Conservation (phyloP, 2,113 vertebrate species). For the Canis aureus region DNA sequence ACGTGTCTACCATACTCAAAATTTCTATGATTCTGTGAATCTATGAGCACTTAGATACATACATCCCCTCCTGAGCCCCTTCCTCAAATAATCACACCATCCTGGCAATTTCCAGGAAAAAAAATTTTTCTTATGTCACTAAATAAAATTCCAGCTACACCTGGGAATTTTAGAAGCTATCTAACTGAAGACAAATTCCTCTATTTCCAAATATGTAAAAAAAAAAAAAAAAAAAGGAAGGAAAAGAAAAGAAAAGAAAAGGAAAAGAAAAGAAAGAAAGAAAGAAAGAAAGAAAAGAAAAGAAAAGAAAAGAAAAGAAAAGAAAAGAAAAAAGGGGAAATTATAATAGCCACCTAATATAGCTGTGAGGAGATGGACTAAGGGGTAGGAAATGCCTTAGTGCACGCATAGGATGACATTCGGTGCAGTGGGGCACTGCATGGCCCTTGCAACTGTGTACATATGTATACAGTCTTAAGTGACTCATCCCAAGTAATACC, state of each 20-base stretch:
- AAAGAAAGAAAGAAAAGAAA: background rate
- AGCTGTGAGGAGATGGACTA: background rate
- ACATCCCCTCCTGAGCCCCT: rapidly evolving
- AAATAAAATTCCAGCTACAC: background rate
- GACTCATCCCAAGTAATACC: background rate
- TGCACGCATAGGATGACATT: background rate
- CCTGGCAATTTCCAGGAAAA: background rate
- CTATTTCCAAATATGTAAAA: background rate
- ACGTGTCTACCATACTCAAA: background rate
- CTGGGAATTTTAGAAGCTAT: background rate
- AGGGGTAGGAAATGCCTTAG: background rate
- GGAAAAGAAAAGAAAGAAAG: background rate
- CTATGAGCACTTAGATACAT: background rate
- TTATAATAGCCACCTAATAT: background rate
- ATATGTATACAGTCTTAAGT: background rate
- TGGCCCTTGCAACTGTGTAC: too few relatives aligned
- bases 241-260: background rate
- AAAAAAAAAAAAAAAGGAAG: too few relatives aligned
- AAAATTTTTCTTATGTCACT: background rate
- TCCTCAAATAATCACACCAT: background rate
- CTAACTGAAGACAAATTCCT: background rate
- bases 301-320: too few relatives aligned
- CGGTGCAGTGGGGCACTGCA: background rate
- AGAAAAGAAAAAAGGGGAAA: background rate
- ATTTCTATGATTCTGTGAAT: background rate